Evolutionary conservation across 2,113 vertebrate genomes (phyloP).

Genomic region (Aphelocoma coerulescens): DNA sequence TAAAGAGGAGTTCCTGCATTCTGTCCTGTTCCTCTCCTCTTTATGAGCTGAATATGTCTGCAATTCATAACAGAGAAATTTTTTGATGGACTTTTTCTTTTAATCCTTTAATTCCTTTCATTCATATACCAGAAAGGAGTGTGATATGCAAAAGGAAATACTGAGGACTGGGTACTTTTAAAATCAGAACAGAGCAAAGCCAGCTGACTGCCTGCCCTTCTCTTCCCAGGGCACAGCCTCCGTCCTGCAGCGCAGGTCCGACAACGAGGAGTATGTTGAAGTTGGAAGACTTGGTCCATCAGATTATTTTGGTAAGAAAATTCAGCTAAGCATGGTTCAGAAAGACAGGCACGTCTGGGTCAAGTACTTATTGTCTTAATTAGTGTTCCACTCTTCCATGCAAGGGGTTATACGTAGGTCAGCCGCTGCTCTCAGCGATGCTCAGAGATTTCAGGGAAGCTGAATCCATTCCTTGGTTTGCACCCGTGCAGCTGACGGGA

Average conservation of each 20-base stretch:
- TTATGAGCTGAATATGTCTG: neutral
- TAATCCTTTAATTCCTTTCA: neutral
- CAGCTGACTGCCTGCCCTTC: neutral
- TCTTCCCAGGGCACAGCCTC: constrained; percentile 88
- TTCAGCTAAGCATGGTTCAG: neutral
- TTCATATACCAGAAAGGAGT: neutral
- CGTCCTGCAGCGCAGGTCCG: constrained; percentile 92
- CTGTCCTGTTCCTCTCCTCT: neutral
- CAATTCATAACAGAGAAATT: neutral
- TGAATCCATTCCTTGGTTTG: neutral
- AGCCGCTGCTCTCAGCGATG: neutral
- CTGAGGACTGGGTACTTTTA: neutral
- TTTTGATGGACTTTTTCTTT: neutral
- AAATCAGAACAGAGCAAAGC: neutral
- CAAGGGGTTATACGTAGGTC: neutral
- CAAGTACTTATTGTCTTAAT: neutral
- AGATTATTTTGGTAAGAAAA: constrained; percentile 93
- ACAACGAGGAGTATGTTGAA: constrained; percentile 94
- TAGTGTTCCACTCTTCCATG: neutral
- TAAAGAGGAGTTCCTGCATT: neutral
- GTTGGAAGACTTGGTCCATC: constrained; percentile 94
- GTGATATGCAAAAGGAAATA: neutral
- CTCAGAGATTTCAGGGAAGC: neutral
- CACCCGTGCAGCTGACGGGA: constrained; percentile 7
- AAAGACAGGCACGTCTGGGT: neutral